Percentiles rank a stretch among this genome's conserved stretches.
Evolutionary conservation across 2,888 invertebrate species (phyloP).

Genomic region (Acanthosoma haemorrhoidale): DNA sequence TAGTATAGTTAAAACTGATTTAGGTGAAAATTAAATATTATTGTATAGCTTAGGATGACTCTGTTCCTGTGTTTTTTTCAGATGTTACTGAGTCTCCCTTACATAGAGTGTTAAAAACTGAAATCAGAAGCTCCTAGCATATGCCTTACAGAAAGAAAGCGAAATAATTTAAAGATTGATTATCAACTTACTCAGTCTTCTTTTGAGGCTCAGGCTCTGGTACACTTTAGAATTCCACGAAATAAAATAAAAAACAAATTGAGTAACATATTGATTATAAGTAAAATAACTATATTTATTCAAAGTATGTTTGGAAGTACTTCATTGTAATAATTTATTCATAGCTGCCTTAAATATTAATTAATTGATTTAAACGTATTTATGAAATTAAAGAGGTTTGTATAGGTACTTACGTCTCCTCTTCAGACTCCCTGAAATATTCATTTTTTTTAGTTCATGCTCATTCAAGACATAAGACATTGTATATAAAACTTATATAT

Average conservation of each 20-base stretch:
- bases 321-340: neutral
- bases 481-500: neutral
- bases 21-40: neutral
- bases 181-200: conserved; percentile 44
- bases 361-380: neutral
- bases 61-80: neutral
- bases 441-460: conserved; percentile 21
- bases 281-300: neutral
- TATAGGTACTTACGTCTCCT: conserved; percentile 62
- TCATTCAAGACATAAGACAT: conserved; percentile 11
- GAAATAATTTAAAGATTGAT: neutral
- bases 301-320: neutral
- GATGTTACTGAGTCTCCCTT: neutral
- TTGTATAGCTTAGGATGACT: neutral
- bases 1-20: neutral
- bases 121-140: conserved; percentile 15
- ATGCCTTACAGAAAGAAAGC: conserved; percentile 4
- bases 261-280: neutral
- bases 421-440: conserved; percentile 60
- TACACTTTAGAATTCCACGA: conserved; percentile 38
- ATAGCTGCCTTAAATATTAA: neutral
- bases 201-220: conserved; percentile 43
- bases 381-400: neutral
- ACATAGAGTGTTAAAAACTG: neutral
- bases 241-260: conserved; percentile 9